Conservation (phyloP, 1,140 invertebrate species). For the Pararge aegeria region DNA sequence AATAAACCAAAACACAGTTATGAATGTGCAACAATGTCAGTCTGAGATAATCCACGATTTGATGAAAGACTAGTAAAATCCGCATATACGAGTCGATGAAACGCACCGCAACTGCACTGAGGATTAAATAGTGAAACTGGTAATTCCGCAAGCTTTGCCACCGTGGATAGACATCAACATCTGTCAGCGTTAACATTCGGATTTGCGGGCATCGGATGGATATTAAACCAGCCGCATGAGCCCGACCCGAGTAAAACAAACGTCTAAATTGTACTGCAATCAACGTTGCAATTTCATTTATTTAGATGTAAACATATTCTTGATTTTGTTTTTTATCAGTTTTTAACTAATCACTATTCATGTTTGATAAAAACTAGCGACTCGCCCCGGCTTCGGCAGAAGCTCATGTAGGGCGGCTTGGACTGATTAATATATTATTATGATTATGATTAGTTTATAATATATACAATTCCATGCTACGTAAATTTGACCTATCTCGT, state of each 20-base stretch:
- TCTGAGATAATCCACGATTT: slow-evolving; percentile 26
- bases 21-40: not conserved
- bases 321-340: no score
- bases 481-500: no score
- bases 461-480: no score
- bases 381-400: no score
- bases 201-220: slow-evolving; percentile 56
- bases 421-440: no score
- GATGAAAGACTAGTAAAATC: slow-evolving; percentile 31
- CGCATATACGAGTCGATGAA: slow-evolving; percentile 36
- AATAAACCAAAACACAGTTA: not conserved
- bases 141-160: slow-evolving; percentile 48
- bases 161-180: slow-evolving; percentile 44
- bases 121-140: slow-evolving; percentile 60
- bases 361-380: no score
- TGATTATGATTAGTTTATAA: no score
- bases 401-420: no score
- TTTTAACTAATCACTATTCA: no score
- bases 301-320: no score
- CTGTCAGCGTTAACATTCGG: slow-evolving; percentile 62
- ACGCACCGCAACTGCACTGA: slow-evolving; percentile 28
- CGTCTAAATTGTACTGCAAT: slow-evolving; percentile 32
- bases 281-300: slow-evolving; percentile 23
- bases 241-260: slow-evolving; percentile 24
- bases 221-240: slow-evolving; percentile 53